Evolutionary conservation across 2,797 vertebrate genomes (phyloP).

Genomic region (Peromyscus aztecus): DNA sequence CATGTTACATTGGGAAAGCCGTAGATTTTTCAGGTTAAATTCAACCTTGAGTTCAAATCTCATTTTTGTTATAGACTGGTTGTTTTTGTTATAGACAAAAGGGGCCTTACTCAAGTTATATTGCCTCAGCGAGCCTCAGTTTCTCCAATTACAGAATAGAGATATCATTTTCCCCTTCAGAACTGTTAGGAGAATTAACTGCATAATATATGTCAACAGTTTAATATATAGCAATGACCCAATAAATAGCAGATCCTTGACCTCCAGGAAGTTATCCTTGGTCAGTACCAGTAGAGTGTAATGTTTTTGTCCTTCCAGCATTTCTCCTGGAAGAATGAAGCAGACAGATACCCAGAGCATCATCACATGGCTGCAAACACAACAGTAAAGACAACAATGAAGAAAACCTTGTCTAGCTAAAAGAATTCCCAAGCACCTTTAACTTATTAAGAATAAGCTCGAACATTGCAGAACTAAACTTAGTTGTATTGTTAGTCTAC

Average conservation of each 20-base stretch:
- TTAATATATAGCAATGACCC: background rate
- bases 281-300: background rate
- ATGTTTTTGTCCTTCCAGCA: slow-evolving; percentile 46
- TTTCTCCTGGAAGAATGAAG: slow-evolving; percentile 47
- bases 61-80: slow-evolving; percentile 23
- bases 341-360: background rate
- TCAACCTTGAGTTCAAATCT: slow-evolving; percentile 61
- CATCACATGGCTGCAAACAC: slow-evolving; percentile 24
- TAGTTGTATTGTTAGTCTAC: slow-evolving; percentile 91
- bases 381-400: slow-evolving; percentile 26
- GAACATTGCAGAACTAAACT: slow-evolving; percentile 91
- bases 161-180: background rate
- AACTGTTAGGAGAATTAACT: slow-evolving; percentile 29
- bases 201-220: background rate
- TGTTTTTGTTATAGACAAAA: slow-evolving; percentile 35
- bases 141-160: slow-evolving; percentile 16
- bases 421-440: slow-evolving; percentile 87
- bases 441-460: slow-evolving; percentile 89
- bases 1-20: background rate
- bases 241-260: slow-evolving; percentile 36
- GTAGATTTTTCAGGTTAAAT: background rate
- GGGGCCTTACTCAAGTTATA: slow-evolving; percentile 17
- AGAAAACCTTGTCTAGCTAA: slow-evolving; percentile 48
- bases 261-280: background rate
- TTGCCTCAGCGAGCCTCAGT: slow-evolving; percentile 7